Evolutionary conservation across 2,888 invertebrate species (phyloP).

Genomic region (Parnassius orleans): DNA sequence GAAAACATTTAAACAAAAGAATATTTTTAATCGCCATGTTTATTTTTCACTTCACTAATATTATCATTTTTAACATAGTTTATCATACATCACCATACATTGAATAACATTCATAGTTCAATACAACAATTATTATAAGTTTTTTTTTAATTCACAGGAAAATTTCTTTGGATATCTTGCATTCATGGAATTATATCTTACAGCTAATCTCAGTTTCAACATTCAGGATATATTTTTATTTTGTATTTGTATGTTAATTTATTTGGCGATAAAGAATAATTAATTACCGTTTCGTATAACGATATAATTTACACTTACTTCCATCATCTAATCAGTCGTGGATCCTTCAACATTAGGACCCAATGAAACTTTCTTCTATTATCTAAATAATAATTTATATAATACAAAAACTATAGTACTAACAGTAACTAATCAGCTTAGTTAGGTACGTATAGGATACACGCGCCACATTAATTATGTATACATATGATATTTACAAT

Average conservation of each 20-base stretch:
- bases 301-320: slow-evolving; percentile 72
- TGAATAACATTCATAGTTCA: slow-evolving; percentile 67
- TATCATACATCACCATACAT: slow-evolving; percentile 72
- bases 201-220: slow-evolving; percentile 62
- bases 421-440: slow-evolving; percentile 43
- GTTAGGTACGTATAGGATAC: slow-evolving; percentile 33
- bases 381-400: slow-evolving; percentile 80
- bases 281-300: slow-evolving; percentile 73
- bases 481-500: slow-evolving; percentile 38
- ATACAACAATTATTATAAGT: slow-evolving; percentile 42
- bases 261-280: slow-evolving; percentile 77
- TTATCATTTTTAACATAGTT: slow-evolving; percentile 66
- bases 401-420: slow-evolving; percentile 78
- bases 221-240: slow-evolving; percentile 57
- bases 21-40: slow-evolving; percentile 70
- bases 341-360: slow-evolving; percentile 66
- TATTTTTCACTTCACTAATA: slow-evolving; percentile 63
- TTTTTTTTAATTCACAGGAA: slow-evolving; percentile 35
- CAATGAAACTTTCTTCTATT: slow-evolving; percentile 74
- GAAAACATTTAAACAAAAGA: slow-evolving; percentile 43
- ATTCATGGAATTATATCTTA: slow-evolving; percentile 36
- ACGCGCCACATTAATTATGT: slow-evolving; percentile 34
- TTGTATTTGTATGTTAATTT: slow-evolving; percentile 57
- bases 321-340: slow-evolving; percentile 79
- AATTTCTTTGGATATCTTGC: slow-evolving; percentile 44